Conservation (phyloP, 2,888 invertebrate species). For the Catotricha subobsoleta region DNA sequence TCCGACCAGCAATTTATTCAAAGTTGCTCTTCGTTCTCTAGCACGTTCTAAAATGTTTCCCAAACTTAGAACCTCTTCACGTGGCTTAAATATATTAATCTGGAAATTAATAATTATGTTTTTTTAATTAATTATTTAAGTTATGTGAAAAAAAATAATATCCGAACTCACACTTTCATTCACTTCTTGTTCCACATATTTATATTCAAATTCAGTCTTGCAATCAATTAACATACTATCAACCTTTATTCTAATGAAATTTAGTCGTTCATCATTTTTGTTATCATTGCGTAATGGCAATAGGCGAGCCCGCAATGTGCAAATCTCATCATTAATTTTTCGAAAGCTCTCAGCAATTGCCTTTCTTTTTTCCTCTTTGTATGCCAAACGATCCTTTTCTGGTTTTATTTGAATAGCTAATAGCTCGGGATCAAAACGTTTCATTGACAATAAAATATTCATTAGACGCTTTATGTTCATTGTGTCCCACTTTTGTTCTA, state of each 20-base stretch:
- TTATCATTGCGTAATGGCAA: slow-evolving; percentile 27
- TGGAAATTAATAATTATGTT: no score
- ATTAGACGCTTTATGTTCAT: slow-evolving; percentile 44
- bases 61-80: no score
- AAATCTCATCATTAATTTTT: slow-evolving; percentile 20
- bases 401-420: slow-evolving; percentile 40
- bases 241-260: slow-evolving; percentile 13
- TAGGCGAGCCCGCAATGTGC: slow-evolving; percentile 22
- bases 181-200: no score
- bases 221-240: not conserved
- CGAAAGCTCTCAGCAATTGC: slow-evolving; percentile 16
- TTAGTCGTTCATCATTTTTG: slow-evolving; percentile 23
- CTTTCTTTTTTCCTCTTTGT: slow-evolving; percentile 23
- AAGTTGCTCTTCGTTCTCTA: no score
- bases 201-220: not conserved
- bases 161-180: no score
- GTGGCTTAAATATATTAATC: no score
- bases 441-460: slow-evolving; percentile 25
- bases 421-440: slow-evolving; percentile 24
- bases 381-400: slow-evolving; percentile 45
- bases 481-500: slow-evolving; percentile 40
- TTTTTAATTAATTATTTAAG: no score
- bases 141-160: no score
- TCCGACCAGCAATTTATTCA: no score
- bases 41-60: no score